Conservation (phyloP, 2,113 vertebrate species). For the Atherinomorus stipes region DNA sequence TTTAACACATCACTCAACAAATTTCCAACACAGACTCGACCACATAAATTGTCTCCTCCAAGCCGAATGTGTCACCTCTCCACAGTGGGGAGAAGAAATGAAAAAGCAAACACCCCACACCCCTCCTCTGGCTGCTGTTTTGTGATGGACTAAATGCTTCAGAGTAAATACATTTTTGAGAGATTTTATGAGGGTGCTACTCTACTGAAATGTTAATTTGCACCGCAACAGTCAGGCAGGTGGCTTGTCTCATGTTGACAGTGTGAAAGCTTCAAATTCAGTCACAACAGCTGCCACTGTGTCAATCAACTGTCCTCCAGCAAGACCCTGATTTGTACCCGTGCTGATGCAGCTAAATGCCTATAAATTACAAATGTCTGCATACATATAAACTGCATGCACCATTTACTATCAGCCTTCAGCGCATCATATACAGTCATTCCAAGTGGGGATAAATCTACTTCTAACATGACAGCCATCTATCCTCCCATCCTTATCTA, state of each 20-base stretch:
- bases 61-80: constrained; percentile 18
- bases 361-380: constrained; percentile 27
- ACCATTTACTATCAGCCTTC: constrained; percentile 19
- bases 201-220: constrained; percentile 45
- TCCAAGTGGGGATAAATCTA: constrained; percentile 16
- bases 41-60: neutral
- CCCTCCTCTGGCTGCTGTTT: constrained; percentile 7
- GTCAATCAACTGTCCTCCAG: constrained; percentile 40
- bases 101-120: constrained; percentile 4
- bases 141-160: constrained; percentile 25
- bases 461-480: constrained; percentile 21
- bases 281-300: constrained; percentile 18
- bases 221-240: constrained; percentile 30
- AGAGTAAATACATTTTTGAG: constrained; percentile 15
- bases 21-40: neutral
- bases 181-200: constrained; percentile 31
- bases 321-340: constrained; percentile 26
- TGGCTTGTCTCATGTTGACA: constrained; percentile 40
- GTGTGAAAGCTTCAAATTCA: constrained; percentile 52
- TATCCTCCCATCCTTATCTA: constrained; percentile 30
- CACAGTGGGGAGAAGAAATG: neutral
- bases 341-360: constrained; percentile 16
- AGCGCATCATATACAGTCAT: constrained; percentile 9
- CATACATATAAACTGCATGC: neutral
- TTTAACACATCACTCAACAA: constrained; percentile 31